phyloP scores from a whole-genome alignment of 2,113 vertebrate species.

The Globicephala melas region DNA sequence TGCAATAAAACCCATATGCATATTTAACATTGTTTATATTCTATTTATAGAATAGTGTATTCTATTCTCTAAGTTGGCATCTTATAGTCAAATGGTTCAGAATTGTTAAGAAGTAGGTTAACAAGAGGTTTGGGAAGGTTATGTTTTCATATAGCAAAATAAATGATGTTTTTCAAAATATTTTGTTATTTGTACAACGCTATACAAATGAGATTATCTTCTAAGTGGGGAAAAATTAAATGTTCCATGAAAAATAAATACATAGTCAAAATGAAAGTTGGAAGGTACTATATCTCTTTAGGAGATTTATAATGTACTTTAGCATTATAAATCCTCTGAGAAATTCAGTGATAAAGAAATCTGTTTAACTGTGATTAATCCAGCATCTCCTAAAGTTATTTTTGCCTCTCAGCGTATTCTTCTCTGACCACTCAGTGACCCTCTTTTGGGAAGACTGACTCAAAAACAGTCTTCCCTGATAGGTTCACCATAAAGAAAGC shows the following conservation, averaged over 20 bases:
- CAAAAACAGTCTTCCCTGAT: not conserved
- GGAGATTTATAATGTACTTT: not conserved
- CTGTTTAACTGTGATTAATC: conserved; percentile 8
- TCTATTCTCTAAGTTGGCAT: not conserved
- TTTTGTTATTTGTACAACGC: not conserved
- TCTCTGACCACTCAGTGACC: not conserved
- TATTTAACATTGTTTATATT: not conserved
- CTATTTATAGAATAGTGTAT: not conserved
- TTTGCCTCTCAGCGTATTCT: not conserved
- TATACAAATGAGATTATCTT: not conserved
- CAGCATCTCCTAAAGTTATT: not conserved
- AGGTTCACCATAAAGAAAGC: not conserved
- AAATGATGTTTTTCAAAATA: not conserved
- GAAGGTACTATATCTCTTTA: not conserved
- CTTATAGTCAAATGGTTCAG: not conserved
- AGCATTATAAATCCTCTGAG: not conserved
- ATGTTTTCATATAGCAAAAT: not conserved
- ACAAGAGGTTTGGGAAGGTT: not conserved
- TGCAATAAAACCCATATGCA: not conserved
- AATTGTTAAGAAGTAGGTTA: not conserved
- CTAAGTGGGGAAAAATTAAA: not conserved
- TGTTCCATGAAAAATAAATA: not conserved
- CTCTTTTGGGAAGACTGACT: not conserved
- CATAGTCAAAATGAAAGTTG: not conserved
- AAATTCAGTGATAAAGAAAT: not conserved